Base-by-base conservation (phyloP, 2,888 invertebrate genomes). In the Limnephilus marmoratus region DNA sequence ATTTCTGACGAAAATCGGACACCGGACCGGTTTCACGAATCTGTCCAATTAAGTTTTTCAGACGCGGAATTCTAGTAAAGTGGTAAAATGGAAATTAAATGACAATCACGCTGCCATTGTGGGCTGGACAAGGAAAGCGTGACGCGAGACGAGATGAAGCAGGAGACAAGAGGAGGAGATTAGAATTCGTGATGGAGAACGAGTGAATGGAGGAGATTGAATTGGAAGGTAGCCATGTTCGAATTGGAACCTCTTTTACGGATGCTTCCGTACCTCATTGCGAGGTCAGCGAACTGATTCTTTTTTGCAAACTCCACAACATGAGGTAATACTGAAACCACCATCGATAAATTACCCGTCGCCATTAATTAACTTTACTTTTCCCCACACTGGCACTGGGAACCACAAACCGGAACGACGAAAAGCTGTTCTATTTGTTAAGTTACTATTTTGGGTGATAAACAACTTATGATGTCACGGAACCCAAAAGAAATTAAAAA, bases 61-160 rank as follows among this genome's bases (percentile, higher is more conserved):
- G 18, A 29, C 82, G 90, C 82, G 90, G 88, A 68, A 45, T 82
- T 81, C 45, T 18, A 90, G n/a, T 29, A 90, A 90, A 82, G 82
- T 90, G 82, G 82, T 29, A 90, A 82, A 90, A 90, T 90, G 90
- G 82, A 82, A 82, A 90, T 82, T 29, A 68, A 90, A 90, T 90
- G 90, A 90, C 90, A 90, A 90, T 90, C 90, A 90, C 90, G 90
- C 82, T 29, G 37, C 90, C 90, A 90, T 90, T 90, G 90, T 90
- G 49, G 29, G 37, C 53, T 31, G 82, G 49, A 90, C 90, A 82
- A 90, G 82, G 90, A 68, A 82, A 82, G 90, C 90, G 90, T 90
- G 90, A 90, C 82, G 49, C 24, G 90, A 90, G 81, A 37, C 90
- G 81, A 81, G 41, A 80, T 81, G 90, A 41, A 82, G 53, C 82